A percentile compares a stretch with the other conserved stretches of the same genome.
These are phyloP conservation scores for Luffia ferchaultella DNA, from an alignment of 2,888 invertebrate species.

Conservation along the genomic window DNA sequence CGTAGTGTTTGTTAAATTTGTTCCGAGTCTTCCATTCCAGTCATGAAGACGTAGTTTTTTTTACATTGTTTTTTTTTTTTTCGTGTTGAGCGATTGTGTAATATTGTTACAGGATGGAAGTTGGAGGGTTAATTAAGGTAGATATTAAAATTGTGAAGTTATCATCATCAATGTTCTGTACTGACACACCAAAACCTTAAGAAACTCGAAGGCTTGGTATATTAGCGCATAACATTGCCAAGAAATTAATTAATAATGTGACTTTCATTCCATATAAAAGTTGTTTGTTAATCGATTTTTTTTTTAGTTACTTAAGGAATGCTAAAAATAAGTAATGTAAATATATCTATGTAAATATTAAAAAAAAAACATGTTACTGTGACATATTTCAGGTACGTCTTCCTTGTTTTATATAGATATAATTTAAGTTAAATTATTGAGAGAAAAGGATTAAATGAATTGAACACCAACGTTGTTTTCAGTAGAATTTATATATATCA, in stretches of 20 bases:
- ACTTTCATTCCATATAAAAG: background rate
- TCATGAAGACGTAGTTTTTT: slow-evolving; percentile 32
- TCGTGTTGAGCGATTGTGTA: slow-evolving; percentile 11
- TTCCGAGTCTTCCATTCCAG: slow-evolving; percentile 49
- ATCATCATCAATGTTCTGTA: too few species aligned
- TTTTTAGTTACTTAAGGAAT: background rate
- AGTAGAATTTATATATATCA: background rate
- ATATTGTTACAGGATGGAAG: too few species aligned
- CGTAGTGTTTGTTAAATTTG: slow-evolving; percentile 36
- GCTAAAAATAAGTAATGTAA: slow-evolving; percentile 11
- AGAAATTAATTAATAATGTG: background rate
- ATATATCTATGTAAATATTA: slow-evolving; percentile 37
- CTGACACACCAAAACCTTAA: too few species aligned
- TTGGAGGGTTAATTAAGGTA: too few species aligned
- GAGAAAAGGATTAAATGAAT: slow-evolving; percentile 51
- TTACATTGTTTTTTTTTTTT: slow-evolving; percentile 58
- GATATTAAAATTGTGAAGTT: too few species aligned
- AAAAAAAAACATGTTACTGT: slow-evolving; percentile 45
- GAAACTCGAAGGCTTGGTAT: too few species aligned
- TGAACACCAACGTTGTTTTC: slow-evolving; percentile 2
- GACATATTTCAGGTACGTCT: slow-evolving; percentile 42
- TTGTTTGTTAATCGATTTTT: background rate
- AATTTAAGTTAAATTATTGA: slow-evolving; percentile 61
- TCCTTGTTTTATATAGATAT: slow-evolving; percentile 53
- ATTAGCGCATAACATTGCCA: too few species aligned